These are phyloP conservation scores for Garra rufa DNA, from an alignment of 2,113 vertebrate species.

Conservation along the genomic window DNA sequence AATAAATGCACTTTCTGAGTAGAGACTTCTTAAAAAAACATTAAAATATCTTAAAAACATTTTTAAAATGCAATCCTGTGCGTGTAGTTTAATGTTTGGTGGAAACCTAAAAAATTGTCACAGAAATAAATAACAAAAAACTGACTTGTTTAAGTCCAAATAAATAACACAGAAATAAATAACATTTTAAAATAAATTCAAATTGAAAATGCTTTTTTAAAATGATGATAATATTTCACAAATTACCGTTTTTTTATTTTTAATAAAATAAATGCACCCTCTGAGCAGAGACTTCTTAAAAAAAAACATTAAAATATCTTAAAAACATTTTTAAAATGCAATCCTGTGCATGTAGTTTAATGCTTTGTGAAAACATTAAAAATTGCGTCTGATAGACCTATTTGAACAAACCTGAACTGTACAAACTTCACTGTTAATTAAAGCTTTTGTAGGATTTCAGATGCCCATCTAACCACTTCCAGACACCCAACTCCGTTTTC, in stretches of 20 bases:
- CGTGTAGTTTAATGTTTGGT: background rate
- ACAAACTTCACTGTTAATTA: background rate
- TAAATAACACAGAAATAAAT: too few relatives aligned
- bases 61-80: too few relatives aligned
- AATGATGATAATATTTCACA: background rate
- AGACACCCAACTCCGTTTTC: background rate
- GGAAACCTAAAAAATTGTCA: background rate
- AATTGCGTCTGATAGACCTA: background rate
- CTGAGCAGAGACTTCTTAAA: too few relatives aligned
- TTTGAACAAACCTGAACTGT: background rate
- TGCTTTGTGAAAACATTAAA: background rate
- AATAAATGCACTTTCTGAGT: background rate
- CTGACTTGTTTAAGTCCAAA: too few relatives aligned
- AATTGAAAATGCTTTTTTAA: background rate
- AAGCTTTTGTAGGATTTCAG: background rate
- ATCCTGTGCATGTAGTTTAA: background rate
- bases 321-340: too few relatives aligned
- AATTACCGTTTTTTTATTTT: background rate
- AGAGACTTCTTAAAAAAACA: too few relatives aligned
- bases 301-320: too few relatives aligned
- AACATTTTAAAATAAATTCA: too few relatives aligned
- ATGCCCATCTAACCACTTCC: background rate
- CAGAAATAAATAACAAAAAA: too few relatives aligned
- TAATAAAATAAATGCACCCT: background rate
- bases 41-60: too few relatives aligned